Evolutionary conservation across 2,888 invertebrate genomes (phyloP), one percentile per base, ranked within the genome.

Genomic region (Heliconius ismenius): DNA sequence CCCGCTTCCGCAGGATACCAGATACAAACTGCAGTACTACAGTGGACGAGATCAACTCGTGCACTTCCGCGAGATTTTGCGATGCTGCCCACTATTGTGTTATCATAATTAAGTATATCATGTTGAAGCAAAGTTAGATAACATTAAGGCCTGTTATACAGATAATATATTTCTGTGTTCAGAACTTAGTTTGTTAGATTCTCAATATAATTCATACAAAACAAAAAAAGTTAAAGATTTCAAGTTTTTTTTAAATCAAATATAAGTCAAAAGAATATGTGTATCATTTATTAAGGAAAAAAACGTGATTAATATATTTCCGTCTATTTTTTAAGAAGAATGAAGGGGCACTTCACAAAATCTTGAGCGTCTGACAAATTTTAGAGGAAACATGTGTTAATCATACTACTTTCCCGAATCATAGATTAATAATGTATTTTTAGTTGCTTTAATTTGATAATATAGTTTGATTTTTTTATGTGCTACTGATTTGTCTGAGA

Each of bases 1-100:
- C 92, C 88, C 86, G 85, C 88, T 92, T 92, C 92, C 92, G 91
- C 91, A 90, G 92, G 92, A 92, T 91, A 91, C 84, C 87, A 90
- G 90, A 91, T 62, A 62, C 26, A 26, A 15, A 62, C 62, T 62
- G 26, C 54, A 43, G 54, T 88, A 91, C 89, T 49, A 87, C 89
- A 81, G 86, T 88, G 86, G 86, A 85, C 86, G 85, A 90, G 91
- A 92, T 91, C 90, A 90, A 84, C 88, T 84, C 84, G 80, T 84
- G 81, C 77, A 84, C 87, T 90, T 91, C 90, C 89, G 88, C 86
- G 86, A 86, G 88, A 88, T 91, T 73, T 90, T 78, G 86, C 88
- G 86, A 87, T 87, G 87, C 28, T 65, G 72, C 79, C 70, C n/a
- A 58, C 72, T 39, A 32, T 60, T 60, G 9, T n/a, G n/a, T 60